Evolutionary conservation across 2,797 vertebrate species (phyloP).

Genomic region (Acanthornis magna): DNA sequence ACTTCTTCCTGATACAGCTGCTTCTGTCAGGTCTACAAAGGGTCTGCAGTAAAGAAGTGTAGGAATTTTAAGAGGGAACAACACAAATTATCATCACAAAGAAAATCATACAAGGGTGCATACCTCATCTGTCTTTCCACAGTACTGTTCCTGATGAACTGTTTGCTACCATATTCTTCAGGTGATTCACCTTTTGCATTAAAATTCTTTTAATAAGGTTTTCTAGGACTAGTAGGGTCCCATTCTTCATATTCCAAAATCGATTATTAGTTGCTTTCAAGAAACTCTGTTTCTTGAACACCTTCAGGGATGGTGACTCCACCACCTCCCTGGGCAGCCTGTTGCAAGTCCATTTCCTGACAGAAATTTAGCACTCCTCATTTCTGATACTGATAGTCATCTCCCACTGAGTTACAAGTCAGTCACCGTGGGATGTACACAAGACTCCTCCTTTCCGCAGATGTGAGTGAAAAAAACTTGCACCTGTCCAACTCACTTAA

Average conservation of each 20-base stretch:
- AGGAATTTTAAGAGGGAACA: background rate
- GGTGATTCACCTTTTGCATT: background rate
- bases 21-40: background rate
- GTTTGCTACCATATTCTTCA: background rate
- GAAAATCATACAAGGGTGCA: background rate
- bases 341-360: background rate
- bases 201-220: background rate
- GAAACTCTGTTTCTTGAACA: background rate
- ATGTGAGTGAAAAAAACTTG: background rate
- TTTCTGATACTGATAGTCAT: background rate
- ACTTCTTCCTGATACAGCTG: background rate
- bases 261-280: background rate
- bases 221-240: background rate
- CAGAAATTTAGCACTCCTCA: background rate
- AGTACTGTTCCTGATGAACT: background rate
- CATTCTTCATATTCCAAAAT: background rate
- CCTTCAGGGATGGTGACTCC: background rate
- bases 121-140: background rate
- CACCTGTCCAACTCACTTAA: background rate
- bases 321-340: background rate
- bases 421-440: fast-evolving
- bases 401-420: background rate
- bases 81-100: background rate
- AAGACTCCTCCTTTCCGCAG: fast-evolving
- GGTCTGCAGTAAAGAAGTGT: background rate